Conservation (phyloP, 2,888 invertebrate species). For the Minunthozetes semirufus region DNA sequence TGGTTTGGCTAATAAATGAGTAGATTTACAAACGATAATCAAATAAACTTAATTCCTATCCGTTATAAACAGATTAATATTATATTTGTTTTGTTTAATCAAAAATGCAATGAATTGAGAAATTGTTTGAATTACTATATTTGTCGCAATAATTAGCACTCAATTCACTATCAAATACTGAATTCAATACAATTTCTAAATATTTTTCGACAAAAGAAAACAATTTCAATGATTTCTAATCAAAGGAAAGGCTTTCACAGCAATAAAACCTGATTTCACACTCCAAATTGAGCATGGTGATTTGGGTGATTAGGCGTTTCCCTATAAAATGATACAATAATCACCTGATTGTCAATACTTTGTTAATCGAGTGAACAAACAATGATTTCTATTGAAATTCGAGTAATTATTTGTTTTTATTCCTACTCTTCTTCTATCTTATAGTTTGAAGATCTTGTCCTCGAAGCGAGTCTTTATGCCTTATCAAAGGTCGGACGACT, state of each 20-base stretch:
- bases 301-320: too few relatives aligned
- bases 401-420: slow-evolving; percentile 14
- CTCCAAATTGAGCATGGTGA: too few relatives aligned
- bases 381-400: neutral
- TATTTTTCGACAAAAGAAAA: too few relatives aligned
- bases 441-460: slow-evolving; percentile 46
- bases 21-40: neutral
- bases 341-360: neutral
- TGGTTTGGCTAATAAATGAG: neutral
- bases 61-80: too few relatives aligned
- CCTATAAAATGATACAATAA: neutral
- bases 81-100: neutral
- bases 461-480: slow-evolving; percentile 46
- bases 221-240: too few relatives aligned
- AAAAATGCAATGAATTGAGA: neutral
- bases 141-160: too few relatives aligned
- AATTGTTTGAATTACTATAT: too few relatives aligned
- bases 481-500: slow-evolving; percentile 42
- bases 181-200: too few relatives aligned
- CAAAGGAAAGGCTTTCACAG: too few relatives aligned
- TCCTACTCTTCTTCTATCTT: neutral
- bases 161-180: too few relatives aligned
- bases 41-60: neutral
- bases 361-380: neutral
- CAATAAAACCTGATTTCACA: too few relatives aligned